Evolutionary conservation across 2,113 vertebrate species (phyloP), one percentile per base, ranked within the genome.

Genomic region (Felis catus): DNA sequence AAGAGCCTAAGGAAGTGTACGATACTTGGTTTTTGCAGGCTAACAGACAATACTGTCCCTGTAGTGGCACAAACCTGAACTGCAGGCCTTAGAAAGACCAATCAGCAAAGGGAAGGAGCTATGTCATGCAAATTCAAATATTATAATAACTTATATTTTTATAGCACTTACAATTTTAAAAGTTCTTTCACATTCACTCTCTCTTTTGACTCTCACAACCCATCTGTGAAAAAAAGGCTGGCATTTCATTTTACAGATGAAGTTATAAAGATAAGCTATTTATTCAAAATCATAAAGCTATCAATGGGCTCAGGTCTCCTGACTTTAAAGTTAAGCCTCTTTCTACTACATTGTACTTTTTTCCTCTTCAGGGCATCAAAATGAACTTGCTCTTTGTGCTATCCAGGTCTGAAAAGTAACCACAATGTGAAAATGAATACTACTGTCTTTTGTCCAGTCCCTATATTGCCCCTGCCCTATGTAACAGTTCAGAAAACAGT

Each of bases 31-130:
- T 89, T 89, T 41, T 36, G n/a, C 7, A 76, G 66, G 29, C 6
- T 78, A n/a, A 12, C 14, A 41, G 58, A 8, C 27, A 63, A 16
- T 27, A 13, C 23, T 66, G 5, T 33, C 15, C 29, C 91, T 91
- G 89, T 89, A 80, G 91, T 68, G 85, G 78, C 21, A 74, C 4
- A 5, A 5, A n/a, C n/a, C 41, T 91, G 84, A 97, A 97, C 91
- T 97, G 81, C 66, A 98, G 78, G 78, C 48, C 78, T 68, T 33
- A 10, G 29, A 80, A 33, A 31, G 11, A n/a, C 3, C 53, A 6
- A 12, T 61, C 29, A 79, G 74, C 55, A 25, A 36, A 74, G 68
- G 48, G 15, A 65, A 94, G 23, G 45, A 27, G 31, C 0, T 87
- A 5, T 1, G 8, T 21, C 23, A 83, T 4, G 3, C 10, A 74